phyloP scores from a whole-genome alignment of 2,113 vertebrate genomes.

The Vimba vimba region DNA sequence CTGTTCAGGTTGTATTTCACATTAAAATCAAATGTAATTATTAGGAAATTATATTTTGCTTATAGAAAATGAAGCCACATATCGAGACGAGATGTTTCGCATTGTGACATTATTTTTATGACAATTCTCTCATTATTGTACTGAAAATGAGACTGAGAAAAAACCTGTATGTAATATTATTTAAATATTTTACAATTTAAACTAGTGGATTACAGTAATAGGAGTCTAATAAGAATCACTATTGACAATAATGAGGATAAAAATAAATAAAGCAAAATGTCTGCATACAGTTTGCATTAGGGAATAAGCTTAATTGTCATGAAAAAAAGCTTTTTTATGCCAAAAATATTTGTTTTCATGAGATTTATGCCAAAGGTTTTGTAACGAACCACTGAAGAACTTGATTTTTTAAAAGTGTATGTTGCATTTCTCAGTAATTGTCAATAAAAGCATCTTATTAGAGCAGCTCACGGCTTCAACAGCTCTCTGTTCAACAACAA shows the following conservation, averaged over 20 bases:
- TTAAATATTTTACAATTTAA: background rate
- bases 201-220: background rate
- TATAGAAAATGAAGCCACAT: no score
- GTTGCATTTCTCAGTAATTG: background rate
- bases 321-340: background rate
- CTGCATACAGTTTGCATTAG: no score
- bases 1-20: background rate
- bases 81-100: no score
- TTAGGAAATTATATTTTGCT: background rate
- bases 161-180: no score
- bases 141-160: no score
- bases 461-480: background rate
- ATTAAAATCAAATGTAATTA: background rate
- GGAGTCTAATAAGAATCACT: background rate
- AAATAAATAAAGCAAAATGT: background rate
- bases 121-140: no score
- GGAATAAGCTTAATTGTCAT: no score
- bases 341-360: background rate
- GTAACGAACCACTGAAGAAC: background rate
- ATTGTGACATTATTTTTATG: no score
- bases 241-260: background rate
- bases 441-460: background rate
- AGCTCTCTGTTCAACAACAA: conserved; percentile 38
- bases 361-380: background rate
- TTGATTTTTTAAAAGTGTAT: background rate